Base-by-base conservation (phyloP, 2,797 vertebrate species). In the Myripristis jacobus region DNA sequence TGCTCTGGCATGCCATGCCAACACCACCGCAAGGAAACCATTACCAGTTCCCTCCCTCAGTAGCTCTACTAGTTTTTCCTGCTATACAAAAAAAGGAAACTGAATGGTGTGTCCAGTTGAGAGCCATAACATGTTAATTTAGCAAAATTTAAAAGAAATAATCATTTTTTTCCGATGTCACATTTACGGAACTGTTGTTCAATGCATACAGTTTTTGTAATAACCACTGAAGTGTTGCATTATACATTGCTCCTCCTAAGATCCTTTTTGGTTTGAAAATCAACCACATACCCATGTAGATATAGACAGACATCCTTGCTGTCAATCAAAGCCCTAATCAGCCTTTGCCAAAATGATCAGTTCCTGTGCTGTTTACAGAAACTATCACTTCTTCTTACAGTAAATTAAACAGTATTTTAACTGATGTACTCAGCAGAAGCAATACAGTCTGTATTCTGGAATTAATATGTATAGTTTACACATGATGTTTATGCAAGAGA, bases 11-110 rank as follows among this genome's bases (percentile, higher is more conserved):
- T 48, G 56, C 64, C n/a, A 68, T 54, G 24, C 25, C 56, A 76
- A 58, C 56, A 48, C 61, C 48, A 77, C 46, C 66, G 22, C 9
- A 16, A 67, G 48, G 57, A 72, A 69, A 79, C 44, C 60, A 48
- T 44, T 41, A 24, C 54, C 34, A 34, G 51, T 16, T 25, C 29
- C 41, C 38, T 31, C 29, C 41, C 27, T 54, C 25, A 54, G 27
- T 3, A 18, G 18, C 0, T 21, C n/a, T 8, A n/a, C 18, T 47
- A 54, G 27, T 16, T 16, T 54, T 54, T n/a, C 52, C n/a, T 6
- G n/a, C 27, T 31, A 27, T 31, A n/a, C 16, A 29, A 54, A 54
- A 27, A 18, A 29, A 54, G 7, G 27, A 54, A 27, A 18, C 6
- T 31, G 27, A 29, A 2, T 31, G 18, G 27, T 5, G 12, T 22